These are phyloP conservation scores for Gila orcuttii DNA, from an alignment of 2,113 vertebrate species.

Conservation along the genomic window DNA sequence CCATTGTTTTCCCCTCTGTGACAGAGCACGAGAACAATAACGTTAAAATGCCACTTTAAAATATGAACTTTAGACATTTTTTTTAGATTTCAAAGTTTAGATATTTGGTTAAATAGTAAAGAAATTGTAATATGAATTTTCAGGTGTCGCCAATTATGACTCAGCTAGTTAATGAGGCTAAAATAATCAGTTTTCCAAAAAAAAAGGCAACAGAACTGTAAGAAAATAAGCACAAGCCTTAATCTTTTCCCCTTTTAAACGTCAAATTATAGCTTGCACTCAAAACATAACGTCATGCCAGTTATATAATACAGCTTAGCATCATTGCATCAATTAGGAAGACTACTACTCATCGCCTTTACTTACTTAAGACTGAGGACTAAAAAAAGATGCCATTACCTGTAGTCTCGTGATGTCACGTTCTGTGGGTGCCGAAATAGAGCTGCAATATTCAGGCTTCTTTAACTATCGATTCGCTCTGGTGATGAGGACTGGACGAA, in stretches of 20 bases:
- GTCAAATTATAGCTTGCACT: background rate
- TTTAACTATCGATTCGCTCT: slow-evolving; percentile 78
- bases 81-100: background rate
- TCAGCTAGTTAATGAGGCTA: background rate
- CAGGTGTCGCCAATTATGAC: slow-evolving; percentile 13
- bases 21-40: slow-evolving; percentile 38
- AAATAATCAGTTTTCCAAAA: background rate
- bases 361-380: background rate
- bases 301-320: slow-evolving; percentile 1
- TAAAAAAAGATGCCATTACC: slow-evolving; percentile 65
- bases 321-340: background rate
- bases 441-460: slow-evolving; percentile 79
- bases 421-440: slow-evolving; percentile 81
- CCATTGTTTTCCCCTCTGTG: slow-evolving; percentile 84
- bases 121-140: background rate
- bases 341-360: background rate
- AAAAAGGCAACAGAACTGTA: background rate
- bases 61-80: background rate
- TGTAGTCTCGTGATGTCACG: slow-evolving; percentile 77
- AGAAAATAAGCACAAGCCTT: too few relatives aligned
- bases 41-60: background rate
- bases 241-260: background rate
- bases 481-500: slow-evolving; percentile 67
- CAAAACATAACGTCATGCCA: background rate
- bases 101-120: background rate